Conservation (phyloP, 2,797 vertebrate species). For the Tolypeutes matacus region DNA sequence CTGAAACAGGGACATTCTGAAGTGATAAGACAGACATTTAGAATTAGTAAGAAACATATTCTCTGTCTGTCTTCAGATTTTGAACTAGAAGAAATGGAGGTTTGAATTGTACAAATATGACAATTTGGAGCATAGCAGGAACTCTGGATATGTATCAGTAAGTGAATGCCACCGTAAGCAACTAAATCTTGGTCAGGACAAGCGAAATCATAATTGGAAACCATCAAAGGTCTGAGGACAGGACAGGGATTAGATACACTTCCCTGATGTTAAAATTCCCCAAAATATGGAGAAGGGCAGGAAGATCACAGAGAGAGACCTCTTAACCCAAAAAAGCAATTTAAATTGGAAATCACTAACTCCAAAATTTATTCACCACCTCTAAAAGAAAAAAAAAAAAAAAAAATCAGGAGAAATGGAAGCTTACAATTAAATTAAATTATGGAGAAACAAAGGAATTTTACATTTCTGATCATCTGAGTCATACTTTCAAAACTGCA, state of each 20-base stretch:
- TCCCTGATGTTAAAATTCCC: neutral
- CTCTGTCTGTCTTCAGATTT: neutral
- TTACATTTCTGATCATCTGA: neutral
- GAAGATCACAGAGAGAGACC: neutral
- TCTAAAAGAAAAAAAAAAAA: constrained; percentile 3
- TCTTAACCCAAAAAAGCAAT: neutral
- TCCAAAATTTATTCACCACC: neutral
- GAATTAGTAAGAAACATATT: neutral
- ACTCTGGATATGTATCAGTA: neutral
- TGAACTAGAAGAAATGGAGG: neutral
- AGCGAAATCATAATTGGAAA: neutral
- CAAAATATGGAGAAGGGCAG: neutral
- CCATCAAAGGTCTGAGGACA: neutral
- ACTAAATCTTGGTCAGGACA: neutral
- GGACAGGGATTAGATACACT: neutral
- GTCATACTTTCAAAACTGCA: constrained; percentile 33
- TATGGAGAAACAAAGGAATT: constrained; percentile 5
- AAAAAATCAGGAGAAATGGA: neutral
- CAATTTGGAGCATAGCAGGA: neutral
- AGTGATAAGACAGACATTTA: neutral
- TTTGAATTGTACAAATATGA: constrained; percentile 4
- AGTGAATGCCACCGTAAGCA: neutral
- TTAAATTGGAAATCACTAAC: neutral
- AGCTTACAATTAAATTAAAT: constrained; percentile 20
- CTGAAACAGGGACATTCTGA: neutral